Evolutionary conservation across 1,140 invertebrate genomes (phyloP).

Genomic region (Spodoptera litura): DNA sequence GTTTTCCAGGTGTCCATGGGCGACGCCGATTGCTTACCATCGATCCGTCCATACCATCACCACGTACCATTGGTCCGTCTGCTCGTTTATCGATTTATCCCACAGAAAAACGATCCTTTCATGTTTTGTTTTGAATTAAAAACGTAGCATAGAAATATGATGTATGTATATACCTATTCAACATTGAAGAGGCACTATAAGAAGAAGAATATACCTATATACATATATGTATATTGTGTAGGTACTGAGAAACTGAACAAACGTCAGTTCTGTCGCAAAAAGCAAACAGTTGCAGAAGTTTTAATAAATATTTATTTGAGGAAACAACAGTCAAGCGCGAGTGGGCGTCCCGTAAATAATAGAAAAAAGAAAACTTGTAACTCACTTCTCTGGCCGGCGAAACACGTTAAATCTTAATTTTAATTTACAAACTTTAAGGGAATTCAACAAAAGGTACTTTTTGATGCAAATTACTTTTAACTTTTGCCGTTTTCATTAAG

Average conservation of each 20-base stretch:
- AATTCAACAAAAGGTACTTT: conserved; percentile 50
- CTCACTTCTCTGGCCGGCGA: conserved; percentile 40
- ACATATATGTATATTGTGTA: too few relatives aligned
- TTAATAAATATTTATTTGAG: conserved; percentile 36
- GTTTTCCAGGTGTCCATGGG: too few relatives aligned
- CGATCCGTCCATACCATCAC: too few relatives aligned
- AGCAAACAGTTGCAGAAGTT: conserved; percentile 16
- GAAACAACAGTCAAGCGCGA: conserved; percentile 18
- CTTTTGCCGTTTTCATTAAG: conserved; percentile 58
- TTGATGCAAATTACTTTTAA: conserved; percentile 59
- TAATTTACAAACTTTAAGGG: conserved; percentile 52
- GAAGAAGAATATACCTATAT: too few relatives aligned
- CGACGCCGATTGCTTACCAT: too few relatives aligned
- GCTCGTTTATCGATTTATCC: too few relatives aligned
- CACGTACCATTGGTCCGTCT: too few relatives aligned
- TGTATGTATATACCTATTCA: too few relatives aligned
- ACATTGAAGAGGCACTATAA: too few relatives aligned
- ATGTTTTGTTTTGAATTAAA: too few relatives aligned
- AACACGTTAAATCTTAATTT: conserved; percentile 64
- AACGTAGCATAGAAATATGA: too few relatives aligned
- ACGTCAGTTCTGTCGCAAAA: neutral
- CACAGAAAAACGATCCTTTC: too few relatives aligned
- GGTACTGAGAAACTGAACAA: neutral
- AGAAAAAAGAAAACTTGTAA: conserved; percentile 48
- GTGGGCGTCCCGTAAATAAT: conserved; percentile 51